Conservation (phyloP, 2,113 vertebrate genomes). For the Toxostoma redivivum region DNA sequence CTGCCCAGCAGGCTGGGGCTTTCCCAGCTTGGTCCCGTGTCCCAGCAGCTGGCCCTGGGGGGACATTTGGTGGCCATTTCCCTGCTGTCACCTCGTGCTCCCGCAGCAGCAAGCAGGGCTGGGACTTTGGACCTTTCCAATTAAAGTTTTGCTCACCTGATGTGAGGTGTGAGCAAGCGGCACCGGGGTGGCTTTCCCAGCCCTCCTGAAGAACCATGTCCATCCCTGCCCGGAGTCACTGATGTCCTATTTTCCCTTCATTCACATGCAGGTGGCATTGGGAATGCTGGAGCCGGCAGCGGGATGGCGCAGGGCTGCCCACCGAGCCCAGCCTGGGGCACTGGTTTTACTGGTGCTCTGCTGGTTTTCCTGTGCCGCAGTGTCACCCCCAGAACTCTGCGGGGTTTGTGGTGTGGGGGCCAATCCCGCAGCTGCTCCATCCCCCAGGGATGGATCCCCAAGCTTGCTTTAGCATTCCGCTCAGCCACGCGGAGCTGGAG, state of each 20-base stretch:
- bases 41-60: fast-evolving
- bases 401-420: fast-evolving
- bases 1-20: not conserved
- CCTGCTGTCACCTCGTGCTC: not conserved
- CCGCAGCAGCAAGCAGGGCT: not conserved
- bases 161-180: not conserved
- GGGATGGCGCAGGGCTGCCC: not conserved
- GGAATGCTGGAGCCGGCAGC: not conserved
- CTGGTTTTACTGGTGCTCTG: not conserved
- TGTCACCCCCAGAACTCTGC: fast-evolving
- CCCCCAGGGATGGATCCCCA: not conserved
- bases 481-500: not conserved
- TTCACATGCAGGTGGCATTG: not conserved
- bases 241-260: constrained; percentile 26
- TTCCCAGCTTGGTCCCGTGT: fast-evolving
- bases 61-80: not conserved
- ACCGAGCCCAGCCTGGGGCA: fast-evolving
- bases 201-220: not conserved
- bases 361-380: not conserved
- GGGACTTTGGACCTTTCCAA: not conserved
- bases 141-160: not conserved
- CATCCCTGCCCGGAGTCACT: not conserved
- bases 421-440: not conserved
- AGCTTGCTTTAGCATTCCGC: not conserved
- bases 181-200: not conserved